Evolutionary conservation across 2,888 invertebrate genomes (phyloP).

Genomic region (Oxyteleia sp.): DNA sequence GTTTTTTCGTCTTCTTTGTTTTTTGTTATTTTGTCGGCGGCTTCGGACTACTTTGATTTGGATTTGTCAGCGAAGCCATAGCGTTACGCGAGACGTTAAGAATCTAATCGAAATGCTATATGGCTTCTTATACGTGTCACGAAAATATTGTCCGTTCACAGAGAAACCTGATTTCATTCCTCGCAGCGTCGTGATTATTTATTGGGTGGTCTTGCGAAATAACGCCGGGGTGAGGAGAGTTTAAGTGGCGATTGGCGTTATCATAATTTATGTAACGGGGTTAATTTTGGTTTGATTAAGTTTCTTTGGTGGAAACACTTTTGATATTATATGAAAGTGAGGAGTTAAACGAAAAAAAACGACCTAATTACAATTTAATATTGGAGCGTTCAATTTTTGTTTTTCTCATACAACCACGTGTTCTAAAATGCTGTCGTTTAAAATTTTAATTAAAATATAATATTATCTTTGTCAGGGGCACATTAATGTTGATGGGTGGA

Average conservation of each 20-base stretch:
- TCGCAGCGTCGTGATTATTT: conserved; percentile 46
- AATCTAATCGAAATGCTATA: conserved; percentile 81
- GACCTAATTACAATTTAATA: too few relatives aligned
- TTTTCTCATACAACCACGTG: too few relatives aligned
- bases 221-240: conserved; percentile 11
- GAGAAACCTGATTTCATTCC: conserved; percentile 63
- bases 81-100: conserved; percentile 76
- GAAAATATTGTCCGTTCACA: conserved; percentile 67
- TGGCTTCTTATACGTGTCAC: conserved; percentile 75
- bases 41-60: conserved; percentile 75
- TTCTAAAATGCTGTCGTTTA: too few relatives aligned
- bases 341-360: too few relatives aligned
- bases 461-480: too few relatives aligned
- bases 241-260: neutral
- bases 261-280: neutral
- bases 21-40: conserved; percentile 47
- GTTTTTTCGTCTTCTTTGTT: too few relatives aligned
- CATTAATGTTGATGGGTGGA: too few relatives aligned
- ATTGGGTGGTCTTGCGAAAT: conserved; percentile 51
- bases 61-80: conserved; percentile 78
- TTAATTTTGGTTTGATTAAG: too few relatives aligned
- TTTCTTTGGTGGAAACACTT: too few relatives aligned
- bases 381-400: too few relatives aligned
- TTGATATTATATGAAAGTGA: too few relatives aligned
- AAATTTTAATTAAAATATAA: too few relatives aligned